phyloP scores from a whole-genome alignment of 1,140 invertebrate genomes.

The Polyergus mexicanus region DNA sequence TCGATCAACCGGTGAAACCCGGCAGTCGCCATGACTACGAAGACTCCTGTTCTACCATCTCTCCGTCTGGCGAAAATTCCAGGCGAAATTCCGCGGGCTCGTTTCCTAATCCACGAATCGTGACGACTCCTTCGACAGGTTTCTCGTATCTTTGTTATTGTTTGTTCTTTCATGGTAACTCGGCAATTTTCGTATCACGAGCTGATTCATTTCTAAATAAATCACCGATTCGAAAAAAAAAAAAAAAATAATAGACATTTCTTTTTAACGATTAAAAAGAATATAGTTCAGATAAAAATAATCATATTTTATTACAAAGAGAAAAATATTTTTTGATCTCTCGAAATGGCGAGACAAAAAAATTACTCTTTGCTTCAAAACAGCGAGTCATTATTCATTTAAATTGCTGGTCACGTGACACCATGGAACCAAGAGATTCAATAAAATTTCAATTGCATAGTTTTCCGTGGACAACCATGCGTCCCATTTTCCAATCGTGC shows the following conservation, averaged over 20 bases:
- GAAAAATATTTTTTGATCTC: neutral
- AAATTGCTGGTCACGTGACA: neutral
- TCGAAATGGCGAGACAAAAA: neutral
- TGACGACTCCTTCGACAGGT: conserved; percentile 6
- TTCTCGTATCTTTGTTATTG: neutral
- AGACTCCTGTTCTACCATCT: conserved; percentile 78
- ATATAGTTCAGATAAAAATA: too few species aligned
- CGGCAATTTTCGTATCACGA: neutral
- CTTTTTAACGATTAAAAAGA: too few species aligned
- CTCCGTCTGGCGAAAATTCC: conserved; percentile 66
- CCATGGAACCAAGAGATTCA: neutral
- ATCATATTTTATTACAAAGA: neutral
- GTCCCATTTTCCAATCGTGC: neutral
- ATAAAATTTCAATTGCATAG: conserved; percentile 28
- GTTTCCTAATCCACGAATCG: neutral
- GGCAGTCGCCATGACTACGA: conserved; percentile 86
- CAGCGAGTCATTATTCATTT: neutral
- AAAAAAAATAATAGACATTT: too few species aligned
- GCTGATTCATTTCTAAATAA: too few species aligned
- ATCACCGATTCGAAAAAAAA: too few species aligned
- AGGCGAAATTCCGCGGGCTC: conserved; percentile 60
- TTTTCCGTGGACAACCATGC: neutral
- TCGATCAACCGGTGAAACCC: conserved; percentile 83
- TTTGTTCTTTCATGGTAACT: neutral
- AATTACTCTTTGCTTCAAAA: neutral